Evolutionary conservation across 2,113 vertebrate genomes (phyloP).

Genomic region (Rhinichthys klamathensis): DNA sequence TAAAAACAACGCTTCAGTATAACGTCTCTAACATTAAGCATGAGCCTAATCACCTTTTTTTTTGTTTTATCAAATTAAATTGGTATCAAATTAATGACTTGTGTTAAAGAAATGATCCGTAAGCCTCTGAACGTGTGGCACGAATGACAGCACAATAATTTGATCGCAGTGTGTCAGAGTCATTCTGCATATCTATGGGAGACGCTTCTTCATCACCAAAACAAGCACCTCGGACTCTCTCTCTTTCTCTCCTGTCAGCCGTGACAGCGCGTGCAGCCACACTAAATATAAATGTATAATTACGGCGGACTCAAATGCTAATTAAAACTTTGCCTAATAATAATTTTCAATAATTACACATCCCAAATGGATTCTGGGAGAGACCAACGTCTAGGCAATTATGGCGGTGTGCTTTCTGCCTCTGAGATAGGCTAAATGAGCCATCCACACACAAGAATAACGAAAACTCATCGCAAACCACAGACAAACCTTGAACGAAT

Average conservation of each 20-base stretch:
- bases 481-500: not conserved
- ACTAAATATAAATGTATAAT: constrained; percentile 71
- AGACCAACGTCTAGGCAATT: constrained; percentile 61
- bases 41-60: not conserved
- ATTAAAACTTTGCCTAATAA: constrained; percentile 75
- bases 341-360: constrained; percentile 75
- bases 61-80: not conserved
- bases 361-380: constrained; percentile 65
- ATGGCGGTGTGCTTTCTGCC: constrained; percentile 47
- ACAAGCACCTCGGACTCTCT: constrained; percentile 28
- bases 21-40: not conserved
- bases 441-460: constrained; percentile 22
- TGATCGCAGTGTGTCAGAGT: not conserved
- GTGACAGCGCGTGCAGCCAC: constrained; percentile 51
- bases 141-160: constrained; percentile 30
- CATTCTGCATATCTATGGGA: constrained; percentile 25
- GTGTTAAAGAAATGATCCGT: constrained; percentile 29
- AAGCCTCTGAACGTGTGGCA: not conserved
- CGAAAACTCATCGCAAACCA: not conserved
- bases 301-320: constrained; percentile 70
- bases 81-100: not conserved
- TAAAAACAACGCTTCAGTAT: constrained; percentile 11
- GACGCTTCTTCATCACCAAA: constrained; percentile 15
- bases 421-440: constrained; percentile 22
- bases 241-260: constrained; percentile 22